phyloP scores from a whole-genome alignment of 2,113 vertebrate species.

The Zootoca vivipara region DNA sequence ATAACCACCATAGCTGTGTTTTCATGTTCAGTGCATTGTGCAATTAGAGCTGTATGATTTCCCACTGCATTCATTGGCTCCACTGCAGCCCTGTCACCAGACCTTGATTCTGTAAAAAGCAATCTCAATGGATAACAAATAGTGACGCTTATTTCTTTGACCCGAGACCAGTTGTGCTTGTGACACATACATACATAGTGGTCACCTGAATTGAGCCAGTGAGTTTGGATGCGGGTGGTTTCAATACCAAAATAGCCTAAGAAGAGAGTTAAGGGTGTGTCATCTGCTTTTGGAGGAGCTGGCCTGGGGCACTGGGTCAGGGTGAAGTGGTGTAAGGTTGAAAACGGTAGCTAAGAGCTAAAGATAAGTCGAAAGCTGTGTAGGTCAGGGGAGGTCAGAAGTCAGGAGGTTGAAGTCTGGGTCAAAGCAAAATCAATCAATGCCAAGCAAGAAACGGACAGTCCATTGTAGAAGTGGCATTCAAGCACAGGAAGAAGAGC shows the following conservation, averaged over 20 bases:
- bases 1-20: too few relatives aligned
- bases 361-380: slow-evolving; percentile 16
- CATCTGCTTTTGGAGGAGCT: neutral
- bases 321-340: neutral
- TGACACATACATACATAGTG: neutral
- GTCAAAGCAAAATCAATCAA: neutral
- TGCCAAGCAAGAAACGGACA: neutral
- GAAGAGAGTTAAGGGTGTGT: neutral
- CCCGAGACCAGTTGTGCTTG: neutral
- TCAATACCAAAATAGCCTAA: neutral
- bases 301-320: neutral
- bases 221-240: neutral
- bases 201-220: neutral
- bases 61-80: too few relatives aligned
- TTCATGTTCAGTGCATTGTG: too few relatives aligned
- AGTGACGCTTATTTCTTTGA: neutral
- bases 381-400: slow-evolving; percentile 15
- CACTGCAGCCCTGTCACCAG: too few relatives aligned
- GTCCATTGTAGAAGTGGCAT: neutral
- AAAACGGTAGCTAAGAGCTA: slow-evolving; percentile 16
- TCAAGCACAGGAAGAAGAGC: neutral
- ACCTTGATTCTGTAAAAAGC: too few relatives aligned
- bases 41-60: too few relatives aligned
- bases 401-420: neutral
- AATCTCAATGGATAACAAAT: neutral